These are phyloP conservation scores for Cacoxenus indagator DNA, from an alignment of 2,888 invertebrate species.

Conservation along the genomic window DNA sequence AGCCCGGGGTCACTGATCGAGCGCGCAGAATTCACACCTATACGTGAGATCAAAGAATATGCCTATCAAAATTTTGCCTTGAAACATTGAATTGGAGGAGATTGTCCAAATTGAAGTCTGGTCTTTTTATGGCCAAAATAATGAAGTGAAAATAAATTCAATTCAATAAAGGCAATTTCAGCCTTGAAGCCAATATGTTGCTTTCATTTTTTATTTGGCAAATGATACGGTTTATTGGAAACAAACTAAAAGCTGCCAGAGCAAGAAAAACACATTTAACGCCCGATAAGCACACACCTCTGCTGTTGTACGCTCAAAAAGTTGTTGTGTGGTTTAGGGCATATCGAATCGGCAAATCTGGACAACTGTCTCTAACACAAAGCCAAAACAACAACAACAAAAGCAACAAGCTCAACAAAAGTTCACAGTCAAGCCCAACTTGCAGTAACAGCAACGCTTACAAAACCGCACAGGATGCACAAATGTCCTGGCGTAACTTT, in stretches of 20 bases:
- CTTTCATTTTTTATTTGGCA: too few relatives aligned
- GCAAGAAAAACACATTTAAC: not conserved
- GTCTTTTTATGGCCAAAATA: too few relatives aligned
- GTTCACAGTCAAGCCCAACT: not conserved
- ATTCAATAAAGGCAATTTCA: too few relatives aligned
- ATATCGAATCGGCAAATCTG: not conserved
- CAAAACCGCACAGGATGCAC: constrained; percentile 12
- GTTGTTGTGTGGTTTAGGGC: not conserved
- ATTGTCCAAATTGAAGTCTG: too few relatives aligned
- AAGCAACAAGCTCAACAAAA: too few relatives aligned
- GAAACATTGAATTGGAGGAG: constrained; percentile 47
- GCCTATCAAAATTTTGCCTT: constrained; percentile 72
- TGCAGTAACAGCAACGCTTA: not conserved
- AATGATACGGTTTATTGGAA: too few relatives aligned
- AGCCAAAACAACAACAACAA: not conserved
- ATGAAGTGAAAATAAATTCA: too few relatives aligned
- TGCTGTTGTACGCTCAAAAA: not conserved
- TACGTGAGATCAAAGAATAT: constrained; percentile 73
- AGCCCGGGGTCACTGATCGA: constrained; percentile 81
- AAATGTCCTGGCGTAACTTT: not conserved
- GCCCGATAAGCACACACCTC: not conserved
- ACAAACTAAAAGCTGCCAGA: too few relatives aligned
- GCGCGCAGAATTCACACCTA: constrained; percentile 78
- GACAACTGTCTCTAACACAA: constrained; percentile 1
- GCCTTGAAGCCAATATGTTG: too few relatives aligned